Percentiles rank a stretch among this genome's conserved stretches.
Conservation (phyloP, 2,888 invertebrate species). For the Lathronympha strigana region DNA sequence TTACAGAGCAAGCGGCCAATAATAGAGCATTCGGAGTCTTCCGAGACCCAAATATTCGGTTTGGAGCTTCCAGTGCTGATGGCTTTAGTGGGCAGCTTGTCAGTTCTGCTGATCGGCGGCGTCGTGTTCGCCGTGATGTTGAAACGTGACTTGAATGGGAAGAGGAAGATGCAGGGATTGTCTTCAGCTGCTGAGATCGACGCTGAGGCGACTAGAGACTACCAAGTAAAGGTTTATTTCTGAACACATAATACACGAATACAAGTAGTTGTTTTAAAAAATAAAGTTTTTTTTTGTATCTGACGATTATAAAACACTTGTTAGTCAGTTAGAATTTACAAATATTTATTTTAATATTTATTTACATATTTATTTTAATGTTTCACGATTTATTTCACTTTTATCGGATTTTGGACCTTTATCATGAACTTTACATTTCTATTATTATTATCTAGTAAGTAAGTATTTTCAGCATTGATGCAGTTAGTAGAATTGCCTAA, state of each 20-base stretch:
- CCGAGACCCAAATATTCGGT: constrained; percentile 61
- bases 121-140: constrained; percentile 84
- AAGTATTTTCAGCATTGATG: no score
- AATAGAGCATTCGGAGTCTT: constrained; percentile 59
- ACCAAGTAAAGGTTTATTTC: constrained; percentile 86
- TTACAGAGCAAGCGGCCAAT: constrained; percentile 73
- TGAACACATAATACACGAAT: constrained; percentile 18
- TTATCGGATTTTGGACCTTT: no score
- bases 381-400: no score
- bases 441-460: no score
- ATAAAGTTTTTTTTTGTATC: no score
- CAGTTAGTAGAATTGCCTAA: no score
- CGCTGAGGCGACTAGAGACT: constrained; percentile 95
- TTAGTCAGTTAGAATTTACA: no score
- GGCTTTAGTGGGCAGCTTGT: constrained; percentile 69
- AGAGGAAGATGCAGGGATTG: constrained; percentile 92
- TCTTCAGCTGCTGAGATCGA: constrained; percentile 86
- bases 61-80: constrained; percentile 68
- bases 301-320: no score
- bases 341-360: no score
- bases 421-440: no score
- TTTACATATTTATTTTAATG: no score
- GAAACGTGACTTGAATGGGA: constrained; percentile 89
- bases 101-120: constrained; percentile 70
- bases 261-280: background rate